Evolutionary conservation across 1,140 invertebrate species (phyloP).

Genomic region (Apolygus lucorum): DNA sequence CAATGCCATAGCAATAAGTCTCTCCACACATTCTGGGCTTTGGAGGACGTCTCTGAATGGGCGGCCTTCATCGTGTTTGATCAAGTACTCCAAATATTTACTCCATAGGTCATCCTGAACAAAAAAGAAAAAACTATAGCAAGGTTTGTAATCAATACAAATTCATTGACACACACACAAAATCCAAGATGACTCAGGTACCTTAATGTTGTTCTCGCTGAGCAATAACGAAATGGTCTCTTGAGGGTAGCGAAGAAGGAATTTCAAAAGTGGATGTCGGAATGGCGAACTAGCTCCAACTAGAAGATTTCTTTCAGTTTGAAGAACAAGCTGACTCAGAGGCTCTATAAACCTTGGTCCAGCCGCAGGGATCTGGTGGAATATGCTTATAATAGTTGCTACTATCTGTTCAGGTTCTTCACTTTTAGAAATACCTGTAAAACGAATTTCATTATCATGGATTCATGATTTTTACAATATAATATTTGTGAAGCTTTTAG

Average conservation of each 20-base stretch:
- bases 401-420: constrained; percentile 77
- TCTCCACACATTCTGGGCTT: constrained; percentile 44
- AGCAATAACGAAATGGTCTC: constrained; percentile 72
- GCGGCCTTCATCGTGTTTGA: constrained; percentile 73
- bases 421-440: constrained; percentile 38
- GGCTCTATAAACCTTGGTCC: constrained; percentile 73
- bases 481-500: no score
- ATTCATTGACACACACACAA: no score
- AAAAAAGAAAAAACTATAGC: no score
- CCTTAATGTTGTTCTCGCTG: constrained; percentile 63
- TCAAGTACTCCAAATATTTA: constrained; percentile 72
- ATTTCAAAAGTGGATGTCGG: constrained; percentile 76
- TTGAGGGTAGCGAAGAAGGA: constrained; percentile 75
- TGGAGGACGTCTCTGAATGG: constrained; percentile 73
- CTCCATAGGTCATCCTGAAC: constrained; percentile 69
- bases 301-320: constrained; percentile 77
- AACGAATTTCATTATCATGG: no score
- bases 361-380: constrained; percentile 80
- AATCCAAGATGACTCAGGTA: constrained; percentile 27
- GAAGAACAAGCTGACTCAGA: constrained; percentile 70
- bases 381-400: constrained; percentile 81
- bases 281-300: constrained; percentile 88
- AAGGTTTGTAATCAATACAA: no score
- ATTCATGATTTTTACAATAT: no score
- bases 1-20: constrained; percentile 52